These are phyloP conservation scores for Phrynocephalus forsythii DNA, from an alignment of 2,797 vertebrate species.

Conservation along the genomic window DNA sequence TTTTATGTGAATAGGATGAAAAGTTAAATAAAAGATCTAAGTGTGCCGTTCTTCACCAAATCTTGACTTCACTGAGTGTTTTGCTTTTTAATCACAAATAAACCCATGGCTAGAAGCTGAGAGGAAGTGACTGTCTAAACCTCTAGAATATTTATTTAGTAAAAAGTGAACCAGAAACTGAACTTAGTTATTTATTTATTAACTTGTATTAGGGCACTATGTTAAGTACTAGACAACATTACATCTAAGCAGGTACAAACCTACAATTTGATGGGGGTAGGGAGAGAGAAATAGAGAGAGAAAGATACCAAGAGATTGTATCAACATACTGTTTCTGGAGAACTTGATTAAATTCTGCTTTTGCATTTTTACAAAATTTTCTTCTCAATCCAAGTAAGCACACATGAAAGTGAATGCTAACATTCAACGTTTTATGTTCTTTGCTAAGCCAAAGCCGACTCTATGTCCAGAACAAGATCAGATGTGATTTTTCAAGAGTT, in stretches of 20 bases:
- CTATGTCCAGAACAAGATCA: neutral
- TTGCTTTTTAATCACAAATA: neutral
- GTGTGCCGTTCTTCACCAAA: neutral
- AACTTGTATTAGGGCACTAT: neutral
- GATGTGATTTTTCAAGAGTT: neutral
- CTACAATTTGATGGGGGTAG: too few species aligned
- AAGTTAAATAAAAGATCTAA: conserved; percentile 1
- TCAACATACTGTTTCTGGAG: neutral
- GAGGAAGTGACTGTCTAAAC: neutral
- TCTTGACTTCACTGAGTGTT: neutral
- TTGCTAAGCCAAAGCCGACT: neutral
- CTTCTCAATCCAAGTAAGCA: neutral
- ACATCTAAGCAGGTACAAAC: too few species aligned
- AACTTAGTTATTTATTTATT: too few species aligned
- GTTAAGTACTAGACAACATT: neutral
- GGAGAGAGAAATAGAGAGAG: too few species aligned
- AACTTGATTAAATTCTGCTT: neutral
- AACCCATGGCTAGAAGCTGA: neutral
- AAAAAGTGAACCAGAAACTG: neutral
- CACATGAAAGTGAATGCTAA: too few species aligned
- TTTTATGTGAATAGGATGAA: neutral
- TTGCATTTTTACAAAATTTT: too few species aligned
- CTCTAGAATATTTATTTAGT: neutral
- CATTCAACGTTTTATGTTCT: neutral
- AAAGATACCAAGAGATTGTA: too few species aligned